Evolutionary conservation across 2,888 invertebrate species (phyloP).

Genomic region (Eugnorisma glareosa): DNA sequence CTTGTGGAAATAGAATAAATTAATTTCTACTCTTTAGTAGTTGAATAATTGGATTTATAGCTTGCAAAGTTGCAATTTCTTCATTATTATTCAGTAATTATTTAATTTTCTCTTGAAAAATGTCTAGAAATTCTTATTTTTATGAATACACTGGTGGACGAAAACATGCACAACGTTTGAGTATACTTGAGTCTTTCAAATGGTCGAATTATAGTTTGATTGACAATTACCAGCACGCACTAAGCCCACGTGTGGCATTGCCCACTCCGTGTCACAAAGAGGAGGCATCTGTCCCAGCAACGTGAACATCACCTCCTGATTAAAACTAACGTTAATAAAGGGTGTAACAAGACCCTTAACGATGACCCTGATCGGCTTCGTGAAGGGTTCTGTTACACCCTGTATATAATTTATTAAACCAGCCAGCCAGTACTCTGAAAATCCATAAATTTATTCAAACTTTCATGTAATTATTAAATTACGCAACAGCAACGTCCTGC

Average conservation of each 20-base stretch:
- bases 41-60: conserved; percentile 33
- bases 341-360: too few relatives aligned
- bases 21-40: conserved; percentile 3
- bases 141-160: background rate
- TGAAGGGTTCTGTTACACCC: too few relatives aligned
- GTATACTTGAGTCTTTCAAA: background rate
- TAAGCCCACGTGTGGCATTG: too few relatives aligned
- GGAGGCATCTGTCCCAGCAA: too few relatives aligned
- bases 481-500: conserved; percentile 6
- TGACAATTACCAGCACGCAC: too few relatives aligned
- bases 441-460: background rate
- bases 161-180: background rate
- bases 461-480: background rate
- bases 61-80: conserved; percentile 10
- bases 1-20: too few relatives aligned
- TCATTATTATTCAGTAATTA: background rate
- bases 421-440: background rate
- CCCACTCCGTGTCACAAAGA: too few relatives aligned
- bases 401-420: too few relatives aligned
- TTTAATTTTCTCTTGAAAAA: background rate
- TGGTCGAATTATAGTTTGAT: background rate
- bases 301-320: too few relatives aligned
- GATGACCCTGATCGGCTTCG: too few relatives aligned
- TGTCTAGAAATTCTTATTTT: background rate
- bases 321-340: background rate